Percentiles rank a stretch among this genome's conserved stretches.
Conservation (phyloP, 2,888 invertebrate species). For the Ochropleura leucogaster region DNA sequence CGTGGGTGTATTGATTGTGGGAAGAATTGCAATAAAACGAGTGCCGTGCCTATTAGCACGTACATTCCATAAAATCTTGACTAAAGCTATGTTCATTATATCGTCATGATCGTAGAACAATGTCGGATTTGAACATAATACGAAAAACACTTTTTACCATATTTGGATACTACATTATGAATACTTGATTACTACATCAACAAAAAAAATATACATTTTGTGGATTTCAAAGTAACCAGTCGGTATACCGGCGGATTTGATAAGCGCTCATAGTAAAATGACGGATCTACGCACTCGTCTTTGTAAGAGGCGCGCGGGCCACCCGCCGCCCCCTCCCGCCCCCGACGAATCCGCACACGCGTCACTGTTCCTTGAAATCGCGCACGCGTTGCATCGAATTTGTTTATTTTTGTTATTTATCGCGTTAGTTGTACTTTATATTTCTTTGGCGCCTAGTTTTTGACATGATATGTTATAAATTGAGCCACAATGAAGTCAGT, state of each 20-base stretch:
- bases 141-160: neutral
- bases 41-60: constrained; percentile 34
- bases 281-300: neutral
- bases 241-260: neutral
- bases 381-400: neutral
- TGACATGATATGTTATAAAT: neutral
- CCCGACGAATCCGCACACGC: neutral
- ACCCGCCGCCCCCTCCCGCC: neutral
- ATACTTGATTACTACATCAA: neutral
- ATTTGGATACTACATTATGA: neutral
- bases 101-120: neutral
- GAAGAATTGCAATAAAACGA: constrained; percentile 47
- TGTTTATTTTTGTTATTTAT: neutral
- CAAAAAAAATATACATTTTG: neutral
- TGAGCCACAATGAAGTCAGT: neutral
- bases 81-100: neutral
- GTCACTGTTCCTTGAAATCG: neutral
- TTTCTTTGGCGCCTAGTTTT: no score
- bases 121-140: neutral
- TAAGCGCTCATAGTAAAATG: constrained; percentile 1
- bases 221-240: neutral
- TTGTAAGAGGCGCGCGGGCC: neutral
- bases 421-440: neutral
- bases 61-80: constrained; percentile 10
- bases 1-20: constrained; percentile 44